phyloP scores from a whole-genome alignment of 2,888 invertebrate genomes.

The Acanthococcus lagerstroemiae region DNA sequence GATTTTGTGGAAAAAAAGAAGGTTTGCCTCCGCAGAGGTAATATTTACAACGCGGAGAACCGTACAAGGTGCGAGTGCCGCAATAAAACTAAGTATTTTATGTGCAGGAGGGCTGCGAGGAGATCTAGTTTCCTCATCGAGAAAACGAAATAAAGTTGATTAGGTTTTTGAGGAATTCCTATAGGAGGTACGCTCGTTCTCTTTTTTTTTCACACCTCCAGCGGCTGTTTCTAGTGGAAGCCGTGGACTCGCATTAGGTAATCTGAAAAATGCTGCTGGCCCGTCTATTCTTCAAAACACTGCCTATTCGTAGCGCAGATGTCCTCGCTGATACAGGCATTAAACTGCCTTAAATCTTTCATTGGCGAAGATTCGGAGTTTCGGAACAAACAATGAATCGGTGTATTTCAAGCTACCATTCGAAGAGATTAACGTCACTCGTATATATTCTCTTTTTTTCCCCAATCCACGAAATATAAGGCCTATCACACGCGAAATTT shows the following conservation, averaged over 20 bases:
- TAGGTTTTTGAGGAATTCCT: too few species aligned
- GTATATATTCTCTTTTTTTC: neutral
- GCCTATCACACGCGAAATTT: neutral
- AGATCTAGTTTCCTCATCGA: too few species aligned
- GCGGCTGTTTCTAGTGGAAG: neutral
- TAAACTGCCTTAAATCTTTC: neutral
- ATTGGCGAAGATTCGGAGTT: neutral
- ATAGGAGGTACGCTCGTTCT: too few species aligned
- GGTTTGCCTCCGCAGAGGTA: neutral
- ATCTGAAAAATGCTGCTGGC: neutral
- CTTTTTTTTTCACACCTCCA: neutral
- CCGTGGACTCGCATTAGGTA: neutral
- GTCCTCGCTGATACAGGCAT: constrained; percentile 5
- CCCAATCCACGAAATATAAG: neutral
- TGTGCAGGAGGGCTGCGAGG: too few species aligned
- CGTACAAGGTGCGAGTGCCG: neutral
- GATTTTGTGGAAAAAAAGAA: neutral
- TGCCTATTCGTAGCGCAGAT: neutral
- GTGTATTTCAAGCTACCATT: neutral
- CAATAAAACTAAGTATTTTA: neutral
- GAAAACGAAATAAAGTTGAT: too few species aligned
- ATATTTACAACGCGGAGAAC: neutral
- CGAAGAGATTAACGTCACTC: neutral
- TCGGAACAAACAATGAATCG: neutral
- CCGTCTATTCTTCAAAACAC: neutral